Evolutionary conservation across 92 coral and sea anemone species (phyloP), one percentile per base, ranked within the genome.

Genomic region (Hydrozoanthus gracilis): DNA sequence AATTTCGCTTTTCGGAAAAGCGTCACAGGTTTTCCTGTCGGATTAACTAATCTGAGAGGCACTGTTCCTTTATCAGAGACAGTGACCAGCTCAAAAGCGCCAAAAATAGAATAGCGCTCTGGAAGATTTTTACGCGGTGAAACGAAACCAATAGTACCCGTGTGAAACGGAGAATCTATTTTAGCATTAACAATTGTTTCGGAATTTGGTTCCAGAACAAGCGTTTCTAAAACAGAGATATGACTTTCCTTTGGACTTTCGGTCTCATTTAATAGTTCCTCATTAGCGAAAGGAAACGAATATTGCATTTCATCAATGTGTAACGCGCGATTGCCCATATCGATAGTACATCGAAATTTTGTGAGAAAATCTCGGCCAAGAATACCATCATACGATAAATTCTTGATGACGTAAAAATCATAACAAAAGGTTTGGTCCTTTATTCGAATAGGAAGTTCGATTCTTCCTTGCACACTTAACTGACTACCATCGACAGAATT

Each of bases 11-110:
- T 76, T 3, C 71, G 78, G 20, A 83, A 88, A 61, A 91, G 54
- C 11, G 86, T 91, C 0, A 88, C 62, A 1, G 87, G 67, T 44
- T 72, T 12, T 0, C 64, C 48, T 4, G 89, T 83, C 0, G 93
- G 91, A 14, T 91, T 91, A 0, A 88, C 6, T 8, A 91, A 54
- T 7, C 94, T 79, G 56, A 91, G 52, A 27, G 89, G 94, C 54
- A 91, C 86, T 0, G 91, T 79, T 15, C 88, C 27, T 4, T 52
- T 8, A 3, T 85, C 78, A 0, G 94, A 84, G 4, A 78, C 14
- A 51, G 80, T 55, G 7, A 73, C 90, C 20, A 88, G 39, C 39
- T 73, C 79, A 0, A 87, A 52, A 0, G 92, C 78, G 47, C 91
- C 88, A 39, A 83, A 86, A 2, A 91, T 39, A 4, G 86, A n/a